Evolutionary conservation across 1,140 invertebrate genomes (phyloP), one percentile per base, ranked within the genome.

Genomic region (Venturia canescens): DNA sequence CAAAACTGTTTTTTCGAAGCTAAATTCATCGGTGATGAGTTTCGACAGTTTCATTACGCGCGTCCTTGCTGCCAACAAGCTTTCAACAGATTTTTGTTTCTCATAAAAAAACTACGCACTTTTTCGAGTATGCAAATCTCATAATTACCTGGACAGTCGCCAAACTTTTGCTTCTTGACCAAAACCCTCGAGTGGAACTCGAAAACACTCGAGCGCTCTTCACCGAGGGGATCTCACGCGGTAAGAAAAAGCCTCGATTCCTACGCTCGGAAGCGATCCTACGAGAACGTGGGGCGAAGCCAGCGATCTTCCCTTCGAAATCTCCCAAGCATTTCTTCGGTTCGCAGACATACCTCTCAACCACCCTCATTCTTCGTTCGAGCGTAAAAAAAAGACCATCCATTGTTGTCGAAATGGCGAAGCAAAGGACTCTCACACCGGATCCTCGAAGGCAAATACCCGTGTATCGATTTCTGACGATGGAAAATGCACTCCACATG

Each of bases 231-330:
- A 71, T 71, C 48, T 71, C 69, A 71, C 69, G 69, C 69, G 60
- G 5, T 63, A 3, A 3, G 23, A 63, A 63, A 23, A 27, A 48
- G 34, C n/a, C 69, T 71, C 38, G 29, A 21, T 44, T 71, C 48
- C 34, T 71, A 48, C 2, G 18, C 69, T 7, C 69, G 11, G 23
- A 3, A 48, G 48, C 69, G 69, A 71, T 5, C 18, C 69, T 18
- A n/a, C 69, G 15, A 48, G 29, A 34, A 44, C 38, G 7, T 44
- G 2, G 66, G 27, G 66, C 27, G 34, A 5, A 21, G 18, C 34
- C 34, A 71, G 23, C 31, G 69, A 71, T 71, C 69, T 71, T 63
- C 26, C 69, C 69, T 38, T 71, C 69, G 69, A 48, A 71, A 71
- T 71, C 69, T 48, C 34, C 5, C 18, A 38, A 44, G 69, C 69